Percentiles rank a stretch among this genome's conserved stretches.
These are phyloP conservation scores for Pipa parva DNA, from an alignment of 2,113 vertebrate genomes.

Conservation along the genomic window DNA sequence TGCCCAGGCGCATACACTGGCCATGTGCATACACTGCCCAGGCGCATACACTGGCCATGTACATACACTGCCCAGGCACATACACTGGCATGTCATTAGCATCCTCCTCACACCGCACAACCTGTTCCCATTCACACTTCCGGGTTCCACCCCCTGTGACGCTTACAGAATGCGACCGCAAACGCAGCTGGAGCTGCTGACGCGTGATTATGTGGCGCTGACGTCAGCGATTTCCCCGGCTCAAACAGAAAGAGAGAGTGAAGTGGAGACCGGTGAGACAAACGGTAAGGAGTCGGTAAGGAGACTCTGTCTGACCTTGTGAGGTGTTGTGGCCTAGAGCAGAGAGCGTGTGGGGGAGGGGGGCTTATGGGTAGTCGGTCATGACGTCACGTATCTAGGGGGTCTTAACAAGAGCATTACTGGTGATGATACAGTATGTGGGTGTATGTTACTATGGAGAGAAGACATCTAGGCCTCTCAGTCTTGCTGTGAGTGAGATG, in stretches of 20 bases:
- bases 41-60: too few species aligned
- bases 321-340: neutral
- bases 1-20: too few species aligned
- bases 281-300: neutral
- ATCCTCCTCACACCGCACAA: too few species aligned
- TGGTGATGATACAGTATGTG: too few species aligned
- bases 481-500: too few species aligned
- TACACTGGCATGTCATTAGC: too few species aligned
- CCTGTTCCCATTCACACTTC: too few species aligned
- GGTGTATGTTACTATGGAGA: too few species aligned
- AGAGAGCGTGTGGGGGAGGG: neutral
- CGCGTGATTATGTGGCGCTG: slow-evolving; percentile 16
- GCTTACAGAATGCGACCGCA: neutral
- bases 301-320: neutral
- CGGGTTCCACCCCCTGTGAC: neutral
- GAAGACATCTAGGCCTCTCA: too few species aligned
- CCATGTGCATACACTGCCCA: too few species aligned
- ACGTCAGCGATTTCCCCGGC: slow-evolving; percentile 30
- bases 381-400: neutral
- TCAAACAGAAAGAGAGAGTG: neutral
- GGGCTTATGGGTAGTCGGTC: neutral
- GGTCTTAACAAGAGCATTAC: too few species aligned
- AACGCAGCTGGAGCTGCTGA: slow-evolving; percentile 9
- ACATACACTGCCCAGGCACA: too few species aligned
- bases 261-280: neutral